Evolutionary conservation across 2,113 vertebrate genomes (phyloP).

Genomic region (Amblyornis subalaris): DNA sequence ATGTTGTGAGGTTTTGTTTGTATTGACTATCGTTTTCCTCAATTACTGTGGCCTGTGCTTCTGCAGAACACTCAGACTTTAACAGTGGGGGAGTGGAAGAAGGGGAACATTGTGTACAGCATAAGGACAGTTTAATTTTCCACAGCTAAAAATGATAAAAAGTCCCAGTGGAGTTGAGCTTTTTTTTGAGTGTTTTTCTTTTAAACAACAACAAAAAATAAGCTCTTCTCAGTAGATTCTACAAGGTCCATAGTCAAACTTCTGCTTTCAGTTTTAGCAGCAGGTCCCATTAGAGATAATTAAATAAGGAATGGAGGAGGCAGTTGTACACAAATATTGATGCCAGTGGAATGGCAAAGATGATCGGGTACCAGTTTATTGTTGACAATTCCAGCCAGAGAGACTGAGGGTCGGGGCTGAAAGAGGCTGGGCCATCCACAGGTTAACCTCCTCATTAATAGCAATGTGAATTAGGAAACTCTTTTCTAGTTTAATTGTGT

Average conservation of each 20-base stretch:
- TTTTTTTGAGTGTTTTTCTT: neutral
- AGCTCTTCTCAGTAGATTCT: neutral
- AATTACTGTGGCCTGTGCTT: neutral
- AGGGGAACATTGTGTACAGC: neutral
- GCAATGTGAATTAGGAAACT: neutral
- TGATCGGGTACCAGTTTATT: neutral
- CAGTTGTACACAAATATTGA: neutral
- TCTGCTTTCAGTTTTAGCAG: neutral
- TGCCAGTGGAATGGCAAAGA: neutral
- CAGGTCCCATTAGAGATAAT: neutral
- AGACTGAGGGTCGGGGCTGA: neutral
- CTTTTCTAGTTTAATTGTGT: neutral
- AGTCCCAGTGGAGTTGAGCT: neutral
- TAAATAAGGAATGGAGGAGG: neutral
- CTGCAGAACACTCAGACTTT: neutral
- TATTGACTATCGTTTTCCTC: neutral
- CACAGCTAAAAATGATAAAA: neutral
- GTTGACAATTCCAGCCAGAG: neutral
- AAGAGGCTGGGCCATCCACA: neutral
- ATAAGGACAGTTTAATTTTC: neutral
- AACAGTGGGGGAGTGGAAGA: neutral
- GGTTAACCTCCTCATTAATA: neutral
- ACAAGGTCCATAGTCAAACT: neutral
- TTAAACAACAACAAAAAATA: neutral
- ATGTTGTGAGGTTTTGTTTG: neutral